Evolutionary conservation across 2,113 vertebrate species (phyloP).

Genomic region (Dryoscopus gambensis): DNA sequence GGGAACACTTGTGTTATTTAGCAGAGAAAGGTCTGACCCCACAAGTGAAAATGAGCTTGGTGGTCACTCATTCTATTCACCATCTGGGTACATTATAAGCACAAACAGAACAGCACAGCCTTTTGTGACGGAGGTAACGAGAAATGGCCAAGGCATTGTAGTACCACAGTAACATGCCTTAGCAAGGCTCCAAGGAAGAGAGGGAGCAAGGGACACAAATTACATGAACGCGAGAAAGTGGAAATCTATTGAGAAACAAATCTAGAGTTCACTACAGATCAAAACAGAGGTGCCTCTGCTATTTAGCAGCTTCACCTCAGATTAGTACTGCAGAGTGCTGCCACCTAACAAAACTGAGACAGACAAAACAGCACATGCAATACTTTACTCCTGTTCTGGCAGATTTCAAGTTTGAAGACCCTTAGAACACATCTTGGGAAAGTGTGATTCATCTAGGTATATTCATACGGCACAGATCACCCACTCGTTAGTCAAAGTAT

Average conservation of each 20-base stretch:
- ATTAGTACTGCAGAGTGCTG: background rate
- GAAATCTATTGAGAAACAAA: background rate
- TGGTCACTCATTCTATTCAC: constrained; percentile 50
- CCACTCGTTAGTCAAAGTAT: background rate
- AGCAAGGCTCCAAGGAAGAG: background rate
- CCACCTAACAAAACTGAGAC: background rate
- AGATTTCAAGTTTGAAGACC: background rate
- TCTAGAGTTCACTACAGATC: background rate
- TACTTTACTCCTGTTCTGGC: background rate
- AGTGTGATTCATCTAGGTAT: background rate
- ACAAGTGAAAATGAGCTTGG: constrained; percentile 68
- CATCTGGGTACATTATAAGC: constrained; percentile 46
- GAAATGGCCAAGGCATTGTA: background rate
- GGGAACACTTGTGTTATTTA: constrained; percentile 75
- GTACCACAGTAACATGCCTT: background rate
- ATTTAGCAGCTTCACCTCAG: background rate
- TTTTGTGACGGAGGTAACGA: background rate
- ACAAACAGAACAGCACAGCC: constrained; percentile 36
- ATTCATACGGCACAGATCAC: background rate
- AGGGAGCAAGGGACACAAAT: background rate
- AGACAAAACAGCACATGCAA: background rate
- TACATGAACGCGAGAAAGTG: background rate
- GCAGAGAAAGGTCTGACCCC: constrained; percentile 69
- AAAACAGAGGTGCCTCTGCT: background rate
- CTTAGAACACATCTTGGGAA: background rate